Base-by-base conservation (phyloP, 2,113 vertebrate species). In the Egretta garzetta region DNA sequence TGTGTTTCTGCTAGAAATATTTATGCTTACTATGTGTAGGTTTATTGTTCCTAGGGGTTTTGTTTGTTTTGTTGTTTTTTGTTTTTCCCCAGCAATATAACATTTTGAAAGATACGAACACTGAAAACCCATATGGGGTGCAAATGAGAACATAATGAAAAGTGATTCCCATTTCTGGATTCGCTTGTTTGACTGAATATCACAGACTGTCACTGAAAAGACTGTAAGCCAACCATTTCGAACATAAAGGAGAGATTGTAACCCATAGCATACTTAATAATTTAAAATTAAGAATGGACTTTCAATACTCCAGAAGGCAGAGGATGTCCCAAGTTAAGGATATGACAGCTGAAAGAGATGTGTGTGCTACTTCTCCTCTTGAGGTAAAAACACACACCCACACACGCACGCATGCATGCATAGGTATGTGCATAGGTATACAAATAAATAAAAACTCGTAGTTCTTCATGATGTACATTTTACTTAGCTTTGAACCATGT, bases 61-160 rank as follows among this genome's bases (percentile, higher is more conserved):
- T 92, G 83, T 96, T 95, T 94, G 89, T 80, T 90, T 76, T 74
- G 52, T 80, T 94, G 63, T 67, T 90, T 64, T 59, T 90, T 80
- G n/a, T 27, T 86, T 96, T 93, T 67, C 49, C 41, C 67, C 58
- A 68, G 77, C 70, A 77, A 56, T 74, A 14, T 39, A 93, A 41
- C 71, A 67, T 93, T 94, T 88, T 93, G 74, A 76, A 91, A 76
- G 73, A 75, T 58, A 71, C 35, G 70, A 95, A 90, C 39, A 28
- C 56, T 91, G 92, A 72, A 91, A 93, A 87, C 67, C 87, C 87
- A 92, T 91, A 80, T 96, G 87, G 87, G 86, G 71, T 93, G 93
- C 77, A 93, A 84, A 94, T 94, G 80, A 95, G 87, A 95, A 94
- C 91, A 90, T 94, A 94, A 92, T 95, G 86, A 64, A 93, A 95